Conservation (phyloP, 1,140 invertebrate genomes). For the Nymphalis io region DNA sequence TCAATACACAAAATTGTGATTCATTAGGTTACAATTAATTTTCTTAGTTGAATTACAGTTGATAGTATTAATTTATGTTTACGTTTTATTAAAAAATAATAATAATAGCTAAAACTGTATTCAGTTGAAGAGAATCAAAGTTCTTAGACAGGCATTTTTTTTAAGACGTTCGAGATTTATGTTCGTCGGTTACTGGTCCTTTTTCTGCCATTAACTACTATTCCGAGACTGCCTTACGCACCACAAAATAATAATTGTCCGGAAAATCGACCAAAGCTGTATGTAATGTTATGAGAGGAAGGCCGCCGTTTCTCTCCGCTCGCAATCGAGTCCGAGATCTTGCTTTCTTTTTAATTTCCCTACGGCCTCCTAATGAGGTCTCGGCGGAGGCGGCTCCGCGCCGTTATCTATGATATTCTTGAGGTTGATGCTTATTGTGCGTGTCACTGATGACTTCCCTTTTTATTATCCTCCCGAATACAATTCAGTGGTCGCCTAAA, state of each 20-base stretch:
- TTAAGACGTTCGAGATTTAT: slow-evolving; percentile 27
- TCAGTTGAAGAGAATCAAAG: background rate
- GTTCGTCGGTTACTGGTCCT: slow-evolving; percentile 31
- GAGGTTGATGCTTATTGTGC: slow-evolving; percentile 81
- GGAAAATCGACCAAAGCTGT: slow-evolving; percentile 79
- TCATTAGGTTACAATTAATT: no score
- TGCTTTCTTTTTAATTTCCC: slow-evolving; percentile 82
- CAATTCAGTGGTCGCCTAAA: slow-evolving; percentile 77
- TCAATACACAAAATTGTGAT: no score
- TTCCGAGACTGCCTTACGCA: slow-evolving; percentile 74
- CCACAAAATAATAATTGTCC: slow-evolving; percentile 81
- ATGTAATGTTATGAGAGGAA: slow-evolving; percentile 80
- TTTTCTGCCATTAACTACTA: slow-evolving; percentile 66
- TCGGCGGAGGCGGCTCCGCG: slow-evolving; percentile 60
- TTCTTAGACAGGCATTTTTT: background rate
- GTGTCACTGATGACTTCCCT: slow-evolving; percentile 80
- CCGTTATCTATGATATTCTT: slow-evolving; percentile 81
- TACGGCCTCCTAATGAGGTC: slow-evolving; percentile 80
- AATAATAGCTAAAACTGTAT: no score
- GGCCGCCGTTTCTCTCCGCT: slow-evolving; percentile 70
- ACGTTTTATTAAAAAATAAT: no score
- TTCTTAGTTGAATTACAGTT: no score
- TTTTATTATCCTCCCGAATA: slow-evolving; percentile 80
- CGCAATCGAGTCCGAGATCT: slow-evolving; percentile 79
- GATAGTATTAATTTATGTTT: no score